Evolutionary conservation across 2,797 vertebrate genomes (phyloP), one percentile per base, ranked within the genome.

Genomic region (Scolopax bukidnonensis): DNA sequence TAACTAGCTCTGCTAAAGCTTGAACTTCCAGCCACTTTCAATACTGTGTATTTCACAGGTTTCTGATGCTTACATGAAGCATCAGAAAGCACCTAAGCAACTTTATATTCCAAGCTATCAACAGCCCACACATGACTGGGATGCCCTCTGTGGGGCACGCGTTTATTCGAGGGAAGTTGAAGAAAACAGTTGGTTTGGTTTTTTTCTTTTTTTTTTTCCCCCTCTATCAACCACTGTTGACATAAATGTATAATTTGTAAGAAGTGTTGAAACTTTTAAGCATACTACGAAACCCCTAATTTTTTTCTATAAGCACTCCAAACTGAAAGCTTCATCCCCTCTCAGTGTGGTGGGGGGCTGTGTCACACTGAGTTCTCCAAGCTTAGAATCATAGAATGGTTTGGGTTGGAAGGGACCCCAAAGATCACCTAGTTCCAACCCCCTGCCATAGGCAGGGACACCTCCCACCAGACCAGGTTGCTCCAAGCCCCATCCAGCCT

Each of bases 131-230:
- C 11, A 0, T 6, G 48, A 20, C 23, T 30, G 57, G 32, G 33
- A 74, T 21, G n/a, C 25, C n/a, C 50, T 76, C 63, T 53, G 47
- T 5, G 47, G 36, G 43, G 9, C 28, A 74, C 0, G 1, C 4
- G 2, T 25, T 40, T 61, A 5, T 41, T 56, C 65, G 32, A 57
- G 25, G 23, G 14, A 67, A 25, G 4, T 1, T 17, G 11, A 1
- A 81, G 10, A 89, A 12, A 41, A 61, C n/a, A 10, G 1, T 40
- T 15, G 15, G 15, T 41, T 41, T 16, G 13, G 40, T 16, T 41
- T 1, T 2, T 25, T 45, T 1, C 2, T 25, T 45, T 1, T 5
- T 6, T 3, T 15, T 0, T 4, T 3, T 1, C 6, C 11, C 6
- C 6, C 14, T 11, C 33, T 3, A 24, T 30, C 36, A 79, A 9